phyloP scores from a whole-genome alignment of 1,140 invertebrate species.

The Hyles euphorbiae region DNA sequence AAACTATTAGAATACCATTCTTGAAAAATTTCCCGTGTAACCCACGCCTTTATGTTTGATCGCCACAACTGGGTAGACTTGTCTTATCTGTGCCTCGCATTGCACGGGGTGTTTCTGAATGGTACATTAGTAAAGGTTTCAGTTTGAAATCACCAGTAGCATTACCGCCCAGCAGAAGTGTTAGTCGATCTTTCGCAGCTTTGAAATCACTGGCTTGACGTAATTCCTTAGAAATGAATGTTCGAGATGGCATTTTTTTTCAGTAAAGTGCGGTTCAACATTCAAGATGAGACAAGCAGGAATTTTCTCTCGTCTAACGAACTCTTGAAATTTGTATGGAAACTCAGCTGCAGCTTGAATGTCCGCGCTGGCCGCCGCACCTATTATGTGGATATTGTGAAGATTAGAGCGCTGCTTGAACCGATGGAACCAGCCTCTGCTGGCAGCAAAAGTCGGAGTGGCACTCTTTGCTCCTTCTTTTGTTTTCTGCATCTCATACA shows the following conservation, averaged over 20 bases:
- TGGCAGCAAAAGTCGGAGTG: constrained; percentile 24
- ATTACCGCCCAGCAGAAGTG: constrained; percentile 58
- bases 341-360: constrained; percentile 42
- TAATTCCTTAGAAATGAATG: constrained; percentile 39
- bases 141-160: constrained; percentile 57
- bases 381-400: constrained; percentile 21
- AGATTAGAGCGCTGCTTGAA: constrained; percentile 24
- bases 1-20: constrained; percentile 44
- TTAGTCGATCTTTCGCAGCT: constrained; percentile 52
- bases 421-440: constrained; percentile 26
- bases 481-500: constrained; percentile 20
- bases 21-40: constrained; percentile 52
- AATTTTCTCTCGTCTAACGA: constrained; percentile 48
- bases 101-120: constrained; percentile 51
- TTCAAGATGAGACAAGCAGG: constrained; percentile 49
- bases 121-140: constrained; percentile 67
- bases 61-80: constrained; percentile 57
- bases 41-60: constrained; percentile 61
- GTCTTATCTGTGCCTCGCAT: constrained; percentile 41
- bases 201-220: constrained; percentile 43
- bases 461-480: constrained; percentile 19
- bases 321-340: constrained; percentile 42
- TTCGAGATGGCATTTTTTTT: constrained; percentile 45
- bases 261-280: constrained; percentile 55
- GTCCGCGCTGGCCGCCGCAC: constrained; percentile 48